Evolutionary conservation across 30 jellyfish, hydroid and myxozoan species (phyloP), one percentile per base, ranked within the genome.

Genomic region (Chrysaora quinquecirrha): DNA sequence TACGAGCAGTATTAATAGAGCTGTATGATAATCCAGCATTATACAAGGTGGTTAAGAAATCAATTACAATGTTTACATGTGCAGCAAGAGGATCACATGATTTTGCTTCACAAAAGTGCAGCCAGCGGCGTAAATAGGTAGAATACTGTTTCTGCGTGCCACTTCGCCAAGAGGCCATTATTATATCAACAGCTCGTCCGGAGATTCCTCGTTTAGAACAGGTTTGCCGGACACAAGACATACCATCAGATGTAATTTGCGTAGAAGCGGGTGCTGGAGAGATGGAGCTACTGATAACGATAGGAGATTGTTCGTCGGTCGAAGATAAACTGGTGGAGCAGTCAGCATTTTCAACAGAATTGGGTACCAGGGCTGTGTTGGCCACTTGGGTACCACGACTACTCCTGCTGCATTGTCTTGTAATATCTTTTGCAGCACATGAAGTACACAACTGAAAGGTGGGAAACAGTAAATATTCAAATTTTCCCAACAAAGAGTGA

Each of bases 171-270:
- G 66, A 34, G 33, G 72, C 70, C 49, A 28, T 22, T 69, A 67
- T 66, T 54, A 81, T 34, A 21, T 81, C 71, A 7, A 54, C 1
- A 43, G 85, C n/a, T 31, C 27, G 21, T 22, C n/a, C 20, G 7
- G 78, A 21, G n/a, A 60, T 11, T 60, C 61, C 60, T 29, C 25
- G 23, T 58, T 49, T 0, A 35, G 76, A 24, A n/a, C 20, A 69
- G 61, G 48, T 70, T 80, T 66, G 16, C 80, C 83, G 30, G 91
- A 80, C 27, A 80, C 30, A 31, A 32, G 68, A 77, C 91, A 80
- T 2, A 54, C 91, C 34, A 80, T 29, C n/a, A 80, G 52, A 1
- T 43, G 46, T 73, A 80, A 30, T 11, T 48, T 21, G 24, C 71
- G 83, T 20, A 69, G 69, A 3, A 80, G 78, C 11, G 91, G 91